These are phyloP conservation scores for Paralvinella palmiformis DNA, from an alignment of 1,140 invertebrate species.

Conservation along the genomic window DNA sequence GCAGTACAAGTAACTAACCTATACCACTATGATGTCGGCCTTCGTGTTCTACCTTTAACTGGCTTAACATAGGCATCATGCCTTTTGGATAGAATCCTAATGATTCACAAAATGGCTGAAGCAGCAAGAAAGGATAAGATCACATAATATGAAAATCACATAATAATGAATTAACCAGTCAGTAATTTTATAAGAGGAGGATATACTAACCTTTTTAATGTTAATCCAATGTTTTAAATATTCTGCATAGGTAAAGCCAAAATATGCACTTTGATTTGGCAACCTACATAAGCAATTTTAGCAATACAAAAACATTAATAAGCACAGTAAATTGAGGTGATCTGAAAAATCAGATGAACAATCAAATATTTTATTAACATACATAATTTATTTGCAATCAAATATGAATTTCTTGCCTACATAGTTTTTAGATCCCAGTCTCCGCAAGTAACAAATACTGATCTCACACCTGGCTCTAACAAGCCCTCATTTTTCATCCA, in stretches of 20 bases:
- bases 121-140: slow-evolving; percentile 10
- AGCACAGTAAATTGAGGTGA: too few relatives aligned
- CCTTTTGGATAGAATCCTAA: slow-evolving; percentile 40
- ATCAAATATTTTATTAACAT: too few relatives aligned
- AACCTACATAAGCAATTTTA: too few relatives aligned
- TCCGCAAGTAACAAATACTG: slow-evolving; percentile 58
- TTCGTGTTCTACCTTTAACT: slow-evolving; percentile 34
- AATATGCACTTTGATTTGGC: slow-evolving; percentile 54
- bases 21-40: slow-evolving; percentile 53
- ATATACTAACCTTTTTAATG: slow-evolving; percentile 52
- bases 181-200: neutral
- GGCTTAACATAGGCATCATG: slow-evolving; percentile 45
- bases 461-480: slow-evolving; percentile 31
- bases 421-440: slow-evolving; percentile 62
- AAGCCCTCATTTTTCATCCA: slow-evolving; percentile 50
- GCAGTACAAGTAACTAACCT: too few relatives aligned
- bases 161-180: too few relatives aligned
- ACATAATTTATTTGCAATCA: too few relatives aligned
- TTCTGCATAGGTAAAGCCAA: slow-evolving; percentile 48
- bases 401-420: slow-evolving; percentile 40
- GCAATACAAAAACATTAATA: too few relatives aligned
- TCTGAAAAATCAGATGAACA: too few relatives aligned
- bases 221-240: slow-evolving; percentile 59
- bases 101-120: slow-evolving; percentile 36
- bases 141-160: too few relatives aligned